Evolutionary conservation across 1,140 invertebrate genomes (phyloP), one percentile per base, ranked within the genome.

Genomic region (Aphaenogaster rudis): DNA sequence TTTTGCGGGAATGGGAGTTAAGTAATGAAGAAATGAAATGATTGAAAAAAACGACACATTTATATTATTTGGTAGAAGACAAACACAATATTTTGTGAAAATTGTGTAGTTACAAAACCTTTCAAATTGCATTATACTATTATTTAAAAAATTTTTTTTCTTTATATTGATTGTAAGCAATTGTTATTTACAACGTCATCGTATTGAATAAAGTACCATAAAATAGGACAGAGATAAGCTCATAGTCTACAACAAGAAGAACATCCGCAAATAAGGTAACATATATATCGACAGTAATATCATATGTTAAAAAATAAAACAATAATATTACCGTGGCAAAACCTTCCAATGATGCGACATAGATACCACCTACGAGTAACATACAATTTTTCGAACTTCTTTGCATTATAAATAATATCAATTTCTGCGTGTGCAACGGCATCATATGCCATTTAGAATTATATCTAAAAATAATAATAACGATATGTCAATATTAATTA

Each of bases 401-500:
- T 64, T 85, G 57, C 59, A 85, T 64, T 78, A 85, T 50, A 42
- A 85, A 77, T 52, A 85, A 78, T 66, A 85, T 61, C 3, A 85
- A 85, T 78, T 85, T 85, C 13, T 78, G 71, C 33, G 33, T n/a
- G 0, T 76, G 82, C 48, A 85, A 54, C 4, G 82, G 59, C n/a
- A 28, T 66, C 17, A 21, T 3, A 39, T 85, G 11, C 82, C 82
- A 85, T 1, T 76, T 85, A 17, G 72, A 64, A 42, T 85, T 64
- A 52, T 85, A 85, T 78, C 82, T 85, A 45, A 72, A 82, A 71
- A 74, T 74, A 81, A 59, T 59, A 74, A 48, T 45, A 28, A 6
- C 6, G 17, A 59, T 21, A 8, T 33, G 48, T 45, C 1, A n/a
- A 28, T 36, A 59, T 72, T 45, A 8, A 67, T 67, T 67, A 67